These are phyloP conservation scores for Urosaurus nigricauda DNA, from an alignment of 2,797 vertebrate genomes.

Conservation along the genomic window DNA sequence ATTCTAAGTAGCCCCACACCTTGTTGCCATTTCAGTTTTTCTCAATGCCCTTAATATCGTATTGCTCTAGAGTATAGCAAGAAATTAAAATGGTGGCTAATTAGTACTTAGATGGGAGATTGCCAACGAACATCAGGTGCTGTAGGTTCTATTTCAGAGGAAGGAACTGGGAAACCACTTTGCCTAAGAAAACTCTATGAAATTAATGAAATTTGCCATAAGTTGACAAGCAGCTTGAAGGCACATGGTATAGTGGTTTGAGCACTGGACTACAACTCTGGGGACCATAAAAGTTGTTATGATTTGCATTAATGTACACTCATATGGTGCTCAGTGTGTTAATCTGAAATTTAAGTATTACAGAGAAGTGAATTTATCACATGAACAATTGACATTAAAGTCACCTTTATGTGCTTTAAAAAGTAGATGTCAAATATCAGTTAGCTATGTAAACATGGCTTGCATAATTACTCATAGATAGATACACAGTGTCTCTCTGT, in stretches of 20 bases:
- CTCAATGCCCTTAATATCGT: not conserved
- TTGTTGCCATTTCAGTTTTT: not conserved
- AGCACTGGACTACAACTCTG: too few species aligned
- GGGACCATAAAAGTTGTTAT: too few species aligned
- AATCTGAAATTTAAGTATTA: too few species aligned
- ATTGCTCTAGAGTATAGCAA: not conserved
- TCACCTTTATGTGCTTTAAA: not conserved
- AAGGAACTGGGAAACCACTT: too few species aligned
- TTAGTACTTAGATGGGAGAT: too few species aligned
- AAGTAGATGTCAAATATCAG: conserved; percentile 46
- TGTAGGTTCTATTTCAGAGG: too few species aligned
- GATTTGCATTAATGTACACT: not conserved
- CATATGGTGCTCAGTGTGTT: not conserved
- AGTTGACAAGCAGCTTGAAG: too few species aligned
- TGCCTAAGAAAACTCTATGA: too few species aligned
- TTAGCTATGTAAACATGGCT: conserved; percentile 16
- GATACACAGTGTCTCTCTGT: conserved; percentile 28
- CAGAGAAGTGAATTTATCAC: not conserved
- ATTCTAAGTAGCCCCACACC: not conserved
- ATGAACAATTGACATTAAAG: not conserved
- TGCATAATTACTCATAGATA: not conserved
- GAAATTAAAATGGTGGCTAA: not conserved
- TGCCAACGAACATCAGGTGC: too few species aligned
- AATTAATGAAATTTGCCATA: too few species aligned
- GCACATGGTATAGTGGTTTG: too few species aligned